A percentile compares a stretch with the other conserved stretches of the same genome.
Evolutionary conservation across 92 coral and sea anemone species (phyloP).

Genomic region (Micromussa lordhowensis): DNA sequence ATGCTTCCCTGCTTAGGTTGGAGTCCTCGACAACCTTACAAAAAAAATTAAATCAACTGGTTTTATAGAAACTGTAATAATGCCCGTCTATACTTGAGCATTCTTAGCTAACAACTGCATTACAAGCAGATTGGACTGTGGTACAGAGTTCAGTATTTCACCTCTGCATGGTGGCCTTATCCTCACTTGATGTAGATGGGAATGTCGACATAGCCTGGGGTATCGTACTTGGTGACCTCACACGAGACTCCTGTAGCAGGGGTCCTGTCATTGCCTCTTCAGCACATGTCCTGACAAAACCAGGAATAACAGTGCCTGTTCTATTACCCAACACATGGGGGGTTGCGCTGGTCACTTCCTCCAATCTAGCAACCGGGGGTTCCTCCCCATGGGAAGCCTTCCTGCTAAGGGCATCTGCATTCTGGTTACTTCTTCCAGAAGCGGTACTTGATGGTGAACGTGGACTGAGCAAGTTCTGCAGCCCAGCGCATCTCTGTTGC

Average conservation of each 20-base stretch:
- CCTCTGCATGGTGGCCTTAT: conserved; percentile 45
- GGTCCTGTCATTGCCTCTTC: conserved; percentile 21
- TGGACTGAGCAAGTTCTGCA: conserved; percentile 70
- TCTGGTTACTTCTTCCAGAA: conserved; percentile 60
- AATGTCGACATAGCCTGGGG: conserved; percentile 25
- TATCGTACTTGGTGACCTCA: conserved; percentile 32
- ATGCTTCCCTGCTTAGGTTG: conserved; percentile 68
- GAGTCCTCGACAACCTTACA: conserved; percentile 58
- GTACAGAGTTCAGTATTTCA: conserved; percentile 52
- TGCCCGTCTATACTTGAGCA: conserved; percentile 18
- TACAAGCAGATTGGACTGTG: conserved; percentile 58
- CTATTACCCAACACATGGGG: not conserved
- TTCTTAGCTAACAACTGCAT: conserved; percentile 46
- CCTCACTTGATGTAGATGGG: conserved; percentile 31
- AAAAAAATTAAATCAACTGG: conserved; percentile 15
- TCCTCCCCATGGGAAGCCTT: conserved; percentile 56
- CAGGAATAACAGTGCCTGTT: conserved; percentile 35
- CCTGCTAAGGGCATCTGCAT: conserved; percentile 71
- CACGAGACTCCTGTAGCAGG: conserved; percentile 36
- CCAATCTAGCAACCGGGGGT: conserved; percentile 40
- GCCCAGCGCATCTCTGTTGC: conserved; percentile 64
- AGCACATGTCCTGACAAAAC: conserved; percentile 24
- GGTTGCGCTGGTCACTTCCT: conserved; percentile 31
- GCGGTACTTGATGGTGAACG: conserved; percentile 59
- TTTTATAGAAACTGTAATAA: conserved; percentile 1